These are phyloP conservation scores for Varanus komodoensis DNA, from an alignment of 2,113 vertebrate genomes.

Conservation along the genomic window DNA sequence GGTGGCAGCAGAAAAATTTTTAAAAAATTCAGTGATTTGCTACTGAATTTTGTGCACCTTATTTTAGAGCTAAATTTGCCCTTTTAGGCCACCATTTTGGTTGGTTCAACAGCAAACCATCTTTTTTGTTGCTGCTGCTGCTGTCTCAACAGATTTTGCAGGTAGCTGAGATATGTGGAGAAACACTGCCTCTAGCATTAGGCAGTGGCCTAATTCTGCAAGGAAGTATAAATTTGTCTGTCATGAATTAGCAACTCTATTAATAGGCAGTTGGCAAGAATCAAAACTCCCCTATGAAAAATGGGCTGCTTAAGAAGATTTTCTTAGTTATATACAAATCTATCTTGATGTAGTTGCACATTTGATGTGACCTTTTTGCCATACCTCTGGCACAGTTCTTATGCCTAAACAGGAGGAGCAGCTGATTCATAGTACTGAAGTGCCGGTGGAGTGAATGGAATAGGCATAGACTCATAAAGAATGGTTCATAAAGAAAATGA, in stretches of 20 bases:
- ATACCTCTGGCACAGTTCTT: background rate
- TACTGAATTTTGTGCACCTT: no score
- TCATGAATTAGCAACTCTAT: background rate
- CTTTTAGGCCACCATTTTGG: no score
- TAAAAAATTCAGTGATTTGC: no score
- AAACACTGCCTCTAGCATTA: background rate
- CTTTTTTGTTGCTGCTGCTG: no score
- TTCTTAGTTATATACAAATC: background rate
- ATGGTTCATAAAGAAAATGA: constrained; percentile 17
- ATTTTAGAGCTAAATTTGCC: no score
- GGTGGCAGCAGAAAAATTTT: no score
- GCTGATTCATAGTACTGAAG: background rate
- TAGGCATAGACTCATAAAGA: background rate
- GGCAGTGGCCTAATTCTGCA: background rate
- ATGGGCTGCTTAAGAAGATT: background rate
- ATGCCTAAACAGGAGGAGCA: background rate
- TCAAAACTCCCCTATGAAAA: background rate
- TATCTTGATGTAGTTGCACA: background rate
- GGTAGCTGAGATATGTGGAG: background rate
- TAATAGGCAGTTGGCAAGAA: background rate
- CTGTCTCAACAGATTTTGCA: no score
- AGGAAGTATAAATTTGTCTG: background rate
- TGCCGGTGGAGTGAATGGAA: background rate
- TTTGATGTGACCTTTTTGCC: background rate
- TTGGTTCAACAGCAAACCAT: no score